A percentile compares a stretch with the other conserved stretches of the same genome.
These are phyloP conservation scores for Pantherophis vulpinus DNA, from an alignment of 2,797 vertebrate species.

Conservation along the genomic window DNA sequence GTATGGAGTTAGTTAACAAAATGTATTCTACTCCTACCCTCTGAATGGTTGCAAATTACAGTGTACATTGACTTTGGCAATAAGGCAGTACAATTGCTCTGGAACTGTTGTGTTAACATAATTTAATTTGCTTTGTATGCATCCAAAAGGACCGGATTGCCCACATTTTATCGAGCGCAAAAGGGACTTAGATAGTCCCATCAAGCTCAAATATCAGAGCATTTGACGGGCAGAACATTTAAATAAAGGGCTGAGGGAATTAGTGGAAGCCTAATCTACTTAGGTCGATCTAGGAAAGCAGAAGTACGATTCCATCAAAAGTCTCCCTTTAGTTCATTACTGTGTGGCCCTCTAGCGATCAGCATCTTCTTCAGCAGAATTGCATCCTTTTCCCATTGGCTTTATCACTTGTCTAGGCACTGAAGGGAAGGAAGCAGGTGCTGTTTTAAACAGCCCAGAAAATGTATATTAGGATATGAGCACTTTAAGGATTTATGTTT, in stretches of 20 bases:
- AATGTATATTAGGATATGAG: background rate
- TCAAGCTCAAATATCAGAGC: background rate
- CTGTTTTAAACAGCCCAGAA: background rate
- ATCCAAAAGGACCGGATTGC: background rate
- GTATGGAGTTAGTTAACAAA: slow-evolving; percentile 46
- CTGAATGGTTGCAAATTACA: slow-evolving; percentile 37
- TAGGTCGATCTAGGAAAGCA: background rate
- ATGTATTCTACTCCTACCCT: slow-evolving; percentile 40
- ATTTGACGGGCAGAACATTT: background rate
- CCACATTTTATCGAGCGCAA: background rate
- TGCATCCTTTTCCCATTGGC: background rate
- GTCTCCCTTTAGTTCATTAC: background rate
- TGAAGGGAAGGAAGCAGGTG: background rate
- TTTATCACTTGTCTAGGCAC: background rate
- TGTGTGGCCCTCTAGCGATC: slow-evolving; percentile 55
- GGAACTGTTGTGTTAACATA: slow-evolving; percentile 29
- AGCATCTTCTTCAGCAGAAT: background rate
- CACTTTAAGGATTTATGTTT: background rate
- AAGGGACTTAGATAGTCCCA: background rate
- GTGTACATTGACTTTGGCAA: slow-evolving; percentile 24
- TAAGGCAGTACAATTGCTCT: slow-evolving; percentile 29
- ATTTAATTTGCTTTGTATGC: slow-evolving; percentile 19
- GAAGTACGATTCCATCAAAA: background rate
- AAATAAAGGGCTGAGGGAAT: accelerated
- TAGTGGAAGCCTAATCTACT: background rate